Evolutionary conservation across 2,888 invertebrate genomes (phyloP), one percentile per base, ranked within the genome.

Genomic region (Lasioglossum malachurum): DNA sequence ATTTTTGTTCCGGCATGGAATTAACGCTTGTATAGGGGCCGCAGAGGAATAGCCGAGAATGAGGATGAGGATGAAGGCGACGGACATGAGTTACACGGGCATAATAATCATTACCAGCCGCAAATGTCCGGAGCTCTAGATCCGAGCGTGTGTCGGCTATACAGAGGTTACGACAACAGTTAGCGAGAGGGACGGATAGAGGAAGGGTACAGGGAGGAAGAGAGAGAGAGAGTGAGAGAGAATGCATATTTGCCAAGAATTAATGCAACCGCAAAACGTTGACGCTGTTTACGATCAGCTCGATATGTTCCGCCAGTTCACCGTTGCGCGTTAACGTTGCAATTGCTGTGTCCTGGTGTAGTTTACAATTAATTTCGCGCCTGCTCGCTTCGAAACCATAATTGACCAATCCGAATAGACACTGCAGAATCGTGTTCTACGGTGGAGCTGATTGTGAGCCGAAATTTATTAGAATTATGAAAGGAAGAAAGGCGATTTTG

Each of bases 241-340:
- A 41, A 38, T 83, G 86, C 90, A 90, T 90, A 89, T 93, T 91
- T 90, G 86, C 83, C 87, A 89, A 88, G 89, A 89, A 92, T 92
- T 92, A 92, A 92, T 86, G 90, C 86, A 91, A 92, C 92, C 93
- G 77, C 92, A 88, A 87, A 91, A 91, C 87, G 88, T 87, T 86
- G 86, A 82, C 75, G 83, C 75, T 88, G 90, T 89, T 91, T 90
- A 92, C 87, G 89, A 90, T 91, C 88, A 76, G 84, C 88, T 76
- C 88, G 86, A 88, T 91, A 89, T 80, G 72, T 85, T 79, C 60
- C 77, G n/a, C 57, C n/a, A 53, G 38, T 19, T 82, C 75, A 71
- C 75, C 38, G 74, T 74, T 69, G 49, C 75, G 38, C 60, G 78
- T 82, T 84, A 81, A 85, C 73, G 64, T 53, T 41, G 35, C 73